Percentiles rank a stretch among this genome's conserved stretches.
Conservation (phyloP, 2,797 vertebrate genomes). For the Muscicapa striata region DNA sequence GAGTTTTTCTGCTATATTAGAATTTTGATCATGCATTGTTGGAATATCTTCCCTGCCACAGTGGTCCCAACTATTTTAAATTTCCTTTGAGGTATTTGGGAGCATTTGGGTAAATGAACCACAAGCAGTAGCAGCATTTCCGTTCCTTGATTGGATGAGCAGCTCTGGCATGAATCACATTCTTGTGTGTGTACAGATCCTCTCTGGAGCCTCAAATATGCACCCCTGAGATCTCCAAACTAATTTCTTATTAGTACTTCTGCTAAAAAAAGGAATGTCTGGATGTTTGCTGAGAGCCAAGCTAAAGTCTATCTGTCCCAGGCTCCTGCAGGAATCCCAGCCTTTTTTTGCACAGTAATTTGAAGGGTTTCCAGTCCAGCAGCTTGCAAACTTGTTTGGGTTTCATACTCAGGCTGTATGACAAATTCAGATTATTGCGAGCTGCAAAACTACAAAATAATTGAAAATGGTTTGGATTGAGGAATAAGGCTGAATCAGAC, state of each 20-base stretch:
- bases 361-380: background rate
- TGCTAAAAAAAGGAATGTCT: constrained; percentile 56
- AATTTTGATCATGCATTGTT: constrained; percentile 43
- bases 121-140: constrained; percentile 60
- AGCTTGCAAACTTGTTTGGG: background rate
- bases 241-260: constrained; percentile 30
- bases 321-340: constrained; percentile 1
- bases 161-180: constrained; percentile 54
- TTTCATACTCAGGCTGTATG: background rate
- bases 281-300: background rate
- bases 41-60: background rate
- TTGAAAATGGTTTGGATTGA: background rate
- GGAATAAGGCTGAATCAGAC: background rate
- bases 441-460: background rate
- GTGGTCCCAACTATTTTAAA: constrained; percentile 55
- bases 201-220: constrained; percentile 42
- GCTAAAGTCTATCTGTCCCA: background rate
- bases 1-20: background rate
- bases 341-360: background rate
- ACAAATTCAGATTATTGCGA: background rate
- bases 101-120: constrained; percentile 54
- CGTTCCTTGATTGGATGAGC: constrained; percentile 59
- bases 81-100: constrained; percentile 1
- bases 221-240: constrained; percentile 35
- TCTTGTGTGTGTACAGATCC: constrained; percentile 34